Evolutionary conservation across 2,113 vertebrate genomes (phyloP), one percentile per base, ranked within the genome.

Genomic region (Alectura lathami): DNA sequence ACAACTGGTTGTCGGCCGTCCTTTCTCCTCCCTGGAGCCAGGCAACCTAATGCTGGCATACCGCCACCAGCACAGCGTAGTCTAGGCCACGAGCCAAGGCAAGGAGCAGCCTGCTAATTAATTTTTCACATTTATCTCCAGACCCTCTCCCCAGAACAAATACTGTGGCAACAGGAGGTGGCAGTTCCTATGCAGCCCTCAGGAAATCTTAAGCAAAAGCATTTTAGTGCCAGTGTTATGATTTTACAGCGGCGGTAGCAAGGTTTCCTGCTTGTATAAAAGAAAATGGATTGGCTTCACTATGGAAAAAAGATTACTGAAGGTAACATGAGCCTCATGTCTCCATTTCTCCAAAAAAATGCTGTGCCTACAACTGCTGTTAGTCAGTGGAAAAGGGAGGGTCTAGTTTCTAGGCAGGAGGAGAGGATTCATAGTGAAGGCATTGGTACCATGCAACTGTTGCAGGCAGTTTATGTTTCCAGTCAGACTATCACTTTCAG

Each of bases 61-160:
- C 6, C 73, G 94, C 86, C 76, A 94, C 57, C 69, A 82, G 86
- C 86, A 84, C 2, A 0, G 70, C 13, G 63, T n/a, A n/a, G n/a
- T 22, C 77, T 47, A 68, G 92, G 91, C 88, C 83, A 64, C 34
- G 77, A 81, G 89, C 91, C 93, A 91, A 91, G 70, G 83, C 77
- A 86, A 16, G 27, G 43, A 92, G 75, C 91, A 94, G 77, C 73
- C 94, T 74, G 60, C 86, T 95, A 81, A 94, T 95, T 89, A 91
- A 94, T 95, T 76, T 90, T 94, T 88, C 89, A 83, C 84, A 36
- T 83, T 79, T 81, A 56, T 56, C 36, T 75, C 83, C 69, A 90
- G 60, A 34, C 24, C 86, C 64, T 40, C 68, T 92, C 76, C 88
- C 73, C 83, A 94, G 86, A 86, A 90, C 66, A 86, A 95, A 64